These are phyloP conservation scores for Eleutherodactylus coqui DNA, from an alignment of 2,797 vertebrate species.

Conservation along the genomic window DNA sequence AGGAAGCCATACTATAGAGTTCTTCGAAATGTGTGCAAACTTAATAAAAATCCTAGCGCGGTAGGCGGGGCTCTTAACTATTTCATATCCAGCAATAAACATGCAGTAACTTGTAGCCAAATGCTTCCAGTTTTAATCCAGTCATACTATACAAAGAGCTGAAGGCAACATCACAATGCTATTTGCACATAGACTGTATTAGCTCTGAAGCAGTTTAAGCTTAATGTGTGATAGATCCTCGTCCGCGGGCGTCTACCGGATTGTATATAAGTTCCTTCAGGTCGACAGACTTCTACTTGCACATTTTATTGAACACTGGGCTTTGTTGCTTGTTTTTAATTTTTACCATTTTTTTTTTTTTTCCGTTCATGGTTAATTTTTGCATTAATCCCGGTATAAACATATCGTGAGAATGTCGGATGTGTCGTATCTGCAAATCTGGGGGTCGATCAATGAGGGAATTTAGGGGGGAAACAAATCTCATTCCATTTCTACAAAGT, in stretches of 20 bases:
- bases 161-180: constrained; percentile 74
- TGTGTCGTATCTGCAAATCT: background rate
- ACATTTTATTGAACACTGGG: constrained; percentile 70
- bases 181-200: constrained; percentile 71
- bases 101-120: constrained; percentile 88
- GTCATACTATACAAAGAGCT: constrained; percentile 80
- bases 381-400: constrained; percentile 16
- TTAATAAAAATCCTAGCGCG: constrained; percentile 99
- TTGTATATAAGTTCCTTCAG: constrained; percentile 24
- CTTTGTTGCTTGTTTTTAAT: constrained; percentile 65
- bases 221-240: constrained; percentile 29
- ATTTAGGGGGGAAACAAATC: constrained; percentile 2
- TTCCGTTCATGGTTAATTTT: constrained; percentile 9
- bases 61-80: constrained; percentile 84
- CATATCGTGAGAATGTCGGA: background rate
- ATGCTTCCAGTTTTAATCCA: constrained; percentile 84
- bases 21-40: constrained; percentile 99
- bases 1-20: constrained; percentile 98
- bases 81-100: constrained; percentile 97
- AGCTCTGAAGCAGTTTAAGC: constrained; percentile 67
- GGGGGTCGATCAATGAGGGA: constrained; percentile 18
- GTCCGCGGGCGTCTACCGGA: background rate
- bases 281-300: constrained; percentile 69
- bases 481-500: constrained; percentile 11
- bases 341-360: background rate